These are phyloP conservation scores for Euschistus heros DNA, from an alignment of 1,140 invertebrate genomes.

Conservation along the genomic window DNA sequence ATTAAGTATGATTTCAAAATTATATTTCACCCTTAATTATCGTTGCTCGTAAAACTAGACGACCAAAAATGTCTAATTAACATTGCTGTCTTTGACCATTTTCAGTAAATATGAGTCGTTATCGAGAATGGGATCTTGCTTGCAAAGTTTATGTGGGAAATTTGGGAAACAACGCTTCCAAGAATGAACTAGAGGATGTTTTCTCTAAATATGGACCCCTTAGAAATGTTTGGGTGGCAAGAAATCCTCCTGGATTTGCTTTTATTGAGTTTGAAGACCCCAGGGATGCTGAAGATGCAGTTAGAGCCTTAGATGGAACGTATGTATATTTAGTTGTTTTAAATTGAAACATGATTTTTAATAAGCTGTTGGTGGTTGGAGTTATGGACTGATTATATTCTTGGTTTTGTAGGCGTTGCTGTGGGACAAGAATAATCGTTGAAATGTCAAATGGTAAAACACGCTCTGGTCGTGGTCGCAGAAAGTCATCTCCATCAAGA, in stretches of 20 bases:
- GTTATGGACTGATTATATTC: no score
- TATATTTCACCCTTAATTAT: no score
- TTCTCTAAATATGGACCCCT: conserved; percentile 92
- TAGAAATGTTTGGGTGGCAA: conserved; percentile 93
- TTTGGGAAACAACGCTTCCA: conserved; percentile 79
- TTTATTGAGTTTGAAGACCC: conserved; percentile 98
- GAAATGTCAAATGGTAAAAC: conserved; percentile 81
- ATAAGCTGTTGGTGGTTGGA: no score
- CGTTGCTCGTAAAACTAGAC: no score
- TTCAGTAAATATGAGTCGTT: conserved; percentile 60
- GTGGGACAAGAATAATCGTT: conserved; percentile 69
- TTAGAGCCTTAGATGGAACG: conserved; percentile 89
- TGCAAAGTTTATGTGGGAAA: conserved; percentile 99
- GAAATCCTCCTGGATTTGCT: conserved; percentile 89
- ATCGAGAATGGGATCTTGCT: conserved; percentile 83
- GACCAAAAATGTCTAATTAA: no score
- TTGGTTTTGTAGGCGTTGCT: conserved; percentile 60
- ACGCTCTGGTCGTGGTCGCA: conserved; percentile 48
- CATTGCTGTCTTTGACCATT: no score
- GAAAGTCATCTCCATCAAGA: conserved; percentile 26
- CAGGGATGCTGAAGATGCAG: conserved; percentile 93
- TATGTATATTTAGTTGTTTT: conserved; percentile 36
- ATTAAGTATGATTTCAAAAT: no score
- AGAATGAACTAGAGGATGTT: conserved; percentile 81
- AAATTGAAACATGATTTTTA: no score